phyloP scores from a whole-genome alignment of 2,797 vertebrate species.

The Mastacembelus armatus region DNA sequence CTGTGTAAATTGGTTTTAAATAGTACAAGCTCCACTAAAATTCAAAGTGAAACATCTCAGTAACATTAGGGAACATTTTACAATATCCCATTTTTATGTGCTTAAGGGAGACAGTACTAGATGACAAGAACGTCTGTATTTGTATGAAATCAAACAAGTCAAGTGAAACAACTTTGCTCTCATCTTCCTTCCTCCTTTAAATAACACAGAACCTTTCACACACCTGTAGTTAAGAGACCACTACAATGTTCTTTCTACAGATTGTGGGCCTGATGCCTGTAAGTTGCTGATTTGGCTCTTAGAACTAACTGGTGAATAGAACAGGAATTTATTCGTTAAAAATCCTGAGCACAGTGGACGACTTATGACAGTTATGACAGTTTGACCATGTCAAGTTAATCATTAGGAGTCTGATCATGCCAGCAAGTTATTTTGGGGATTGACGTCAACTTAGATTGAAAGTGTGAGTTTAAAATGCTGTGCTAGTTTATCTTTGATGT shows the following conservation, averaged over 20 bases:
- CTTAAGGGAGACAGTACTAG: not conserved
- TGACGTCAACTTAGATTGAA: no score
- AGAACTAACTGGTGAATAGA: not conserved
- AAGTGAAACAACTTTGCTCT: conserved; percentile 10
- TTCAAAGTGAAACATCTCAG: not conserved
- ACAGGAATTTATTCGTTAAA: not conserved
- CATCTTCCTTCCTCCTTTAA: not conserved
- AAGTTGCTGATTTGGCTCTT: conserved; percentile 14
- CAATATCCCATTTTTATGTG: not conserved
- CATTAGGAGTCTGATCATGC: no score
- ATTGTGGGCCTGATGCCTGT: conserved; percentile 13
- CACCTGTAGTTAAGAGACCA: conserved; percentile 25
- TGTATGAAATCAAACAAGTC: not conserved
- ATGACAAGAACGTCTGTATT: not conserved
- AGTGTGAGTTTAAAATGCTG: no score
- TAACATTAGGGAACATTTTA: not conserved
- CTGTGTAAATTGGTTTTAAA: not conserved
- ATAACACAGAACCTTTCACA: no score
- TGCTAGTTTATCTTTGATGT: no score
- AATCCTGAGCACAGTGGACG: not conserved
- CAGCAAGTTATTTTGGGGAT: no score
- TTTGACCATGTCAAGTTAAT: no score
- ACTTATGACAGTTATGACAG: no score
- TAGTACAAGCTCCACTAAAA: not conserved
- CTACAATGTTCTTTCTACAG: no score